A percentile compares a stretch with the other conserved stretches of the same genome.
phyloP scores from a whole-genome alignment of 2,888 invertebrate species.

The Mesoligia furuncula region DNA sequence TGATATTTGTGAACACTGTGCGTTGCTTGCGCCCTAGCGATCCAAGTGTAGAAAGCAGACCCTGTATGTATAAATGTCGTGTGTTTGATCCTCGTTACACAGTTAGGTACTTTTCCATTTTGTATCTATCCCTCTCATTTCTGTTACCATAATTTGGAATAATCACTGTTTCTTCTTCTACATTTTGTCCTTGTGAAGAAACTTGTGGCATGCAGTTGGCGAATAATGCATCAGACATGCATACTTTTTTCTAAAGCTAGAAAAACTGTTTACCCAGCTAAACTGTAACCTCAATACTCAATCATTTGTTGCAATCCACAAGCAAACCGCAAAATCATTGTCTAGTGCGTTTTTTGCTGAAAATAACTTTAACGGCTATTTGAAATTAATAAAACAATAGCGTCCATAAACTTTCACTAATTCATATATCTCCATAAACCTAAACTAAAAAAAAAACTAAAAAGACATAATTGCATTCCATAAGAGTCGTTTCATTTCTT shows the following conservation, averaged over 20 bases:
- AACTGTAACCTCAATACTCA: not conserved
- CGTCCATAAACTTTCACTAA: not conserved
- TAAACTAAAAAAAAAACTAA: not conserved
- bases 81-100: constrained; percentile 65
- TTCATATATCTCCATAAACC: not conserved
- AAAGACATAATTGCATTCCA: no score
- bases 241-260: not conserved
- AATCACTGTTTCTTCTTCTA: constrained; percentile 1
- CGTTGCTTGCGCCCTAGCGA: constrained; percentile 85
- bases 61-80: constrained; percentile 64
- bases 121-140: constrained; percentile 42
- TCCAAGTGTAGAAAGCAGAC: constrained; percentile 87
- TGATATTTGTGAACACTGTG: constrained; percentile 79
- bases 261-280: not conserved
- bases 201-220: not conserved
- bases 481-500: not conserved
- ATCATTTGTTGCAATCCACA: not conserved
- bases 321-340: not conserved
- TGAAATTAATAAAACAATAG: not conserved
- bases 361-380: no score
- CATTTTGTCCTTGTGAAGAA: not conserved
- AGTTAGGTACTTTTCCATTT: constrained; percentile 53
- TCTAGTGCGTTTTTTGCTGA: not conserved
- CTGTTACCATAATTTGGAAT: constrained; percentile 17
- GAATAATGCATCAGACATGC: not conserved